Conservation (phyloP, 2,888 invertebrate genomes). For the Epiblema foenella region DNA sequence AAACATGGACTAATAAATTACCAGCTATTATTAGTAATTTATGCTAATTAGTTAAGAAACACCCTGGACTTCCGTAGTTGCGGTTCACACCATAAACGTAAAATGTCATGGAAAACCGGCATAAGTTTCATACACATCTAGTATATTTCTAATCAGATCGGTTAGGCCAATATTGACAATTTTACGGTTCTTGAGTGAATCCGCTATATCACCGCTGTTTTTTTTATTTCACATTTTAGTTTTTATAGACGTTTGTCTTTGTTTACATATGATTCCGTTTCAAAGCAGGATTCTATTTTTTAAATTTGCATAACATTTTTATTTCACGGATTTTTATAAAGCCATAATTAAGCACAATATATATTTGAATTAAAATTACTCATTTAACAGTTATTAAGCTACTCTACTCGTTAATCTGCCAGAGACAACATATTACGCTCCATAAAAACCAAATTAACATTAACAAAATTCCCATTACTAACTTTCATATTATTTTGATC, state of each 20-base stretch:
- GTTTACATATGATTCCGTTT: too few relatives aligned
- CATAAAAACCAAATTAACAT: conserved; percentile 49
- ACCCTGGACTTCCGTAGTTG: conserved; percentile 73
- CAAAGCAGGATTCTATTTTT: too few relatives aligned
- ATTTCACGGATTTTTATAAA: neutral
- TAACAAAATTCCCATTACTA: conserved; percentile 57
- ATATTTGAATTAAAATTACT: neutral
- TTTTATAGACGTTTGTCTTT: conserved; percentile 21
- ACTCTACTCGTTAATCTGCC: conserved; percentile 29
- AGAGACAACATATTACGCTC: conserved; percentile 42
- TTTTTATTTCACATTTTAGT: conserved; percentile 26
- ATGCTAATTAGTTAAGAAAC: conserved; percentile 65
- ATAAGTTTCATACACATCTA: conserved; percentile 20
- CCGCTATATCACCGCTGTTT: conserved; percentile 26
- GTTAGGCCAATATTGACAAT: conserved; percentile 32
- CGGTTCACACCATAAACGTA: conserved; percentile 44
- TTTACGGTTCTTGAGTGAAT: conserved; percentile 32
- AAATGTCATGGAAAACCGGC: conserved; percentile 42
- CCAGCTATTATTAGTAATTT: conserved; percentile 51
- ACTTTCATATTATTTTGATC: conserved; percentile 62
- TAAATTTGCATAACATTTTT: too few relatives aligned
- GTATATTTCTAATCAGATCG: conserved; percentile 36
- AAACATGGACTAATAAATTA: conserved; percentile 52
- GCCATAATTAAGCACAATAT: neutral
- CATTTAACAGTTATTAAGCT: conserved; percentile 7